Evolutionary conservation across 2,888 invertebrate genomes (phyloP), one percentile per base, ranked within the genome.

Genomic region (Trichopoda pennipes): DNA sequence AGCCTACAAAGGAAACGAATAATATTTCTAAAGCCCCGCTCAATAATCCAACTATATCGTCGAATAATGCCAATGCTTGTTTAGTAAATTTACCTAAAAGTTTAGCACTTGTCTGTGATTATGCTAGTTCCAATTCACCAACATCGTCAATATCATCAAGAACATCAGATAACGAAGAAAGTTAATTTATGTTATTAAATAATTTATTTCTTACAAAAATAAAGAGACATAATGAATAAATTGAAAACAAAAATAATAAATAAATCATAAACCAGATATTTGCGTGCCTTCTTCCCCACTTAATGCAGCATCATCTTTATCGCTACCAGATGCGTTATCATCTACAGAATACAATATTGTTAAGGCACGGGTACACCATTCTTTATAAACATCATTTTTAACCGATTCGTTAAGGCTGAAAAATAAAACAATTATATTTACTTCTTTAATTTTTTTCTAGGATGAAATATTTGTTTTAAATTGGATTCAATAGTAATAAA

Each of bases 21-120:
- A 17, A 42, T 23, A 51, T 16, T 28, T n/a, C 14, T 8, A 32
- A 44, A 32, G 2, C 10, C 12, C 44, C 63, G 16, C 1, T 7
- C 12, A 38, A 49, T 7, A 8, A 38, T 10, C 1, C 21, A 56
- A 55, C 32, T 35, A 32, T 17, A n/a, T 35, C 49, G 10, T 10
- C 23, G n/a, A 63, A 73, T 4, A 28, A 53, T 8, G n/a, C 19
- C 28, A 63, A 23, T 53, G 66, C n/a, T 16, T 42, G 44, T 8
- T 64, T 85, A 49, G n/a, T 84, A 10, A 74, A 83, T 77, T 72
- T 85, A 47, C 86, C 86, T 21, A 85, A 86, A 56, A 85, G 84
- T 78, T 70, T 86, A 32, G 87, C 88, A 8, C 69, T 89, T 10
- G 87, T 89, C 12, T 87, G 87, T 49, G 88, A 86, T 53, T 89